Evolutionary conservation across 2,113 vertebrate genomes (phyloP).

Genomic region (Candoia aspera): DNA sequence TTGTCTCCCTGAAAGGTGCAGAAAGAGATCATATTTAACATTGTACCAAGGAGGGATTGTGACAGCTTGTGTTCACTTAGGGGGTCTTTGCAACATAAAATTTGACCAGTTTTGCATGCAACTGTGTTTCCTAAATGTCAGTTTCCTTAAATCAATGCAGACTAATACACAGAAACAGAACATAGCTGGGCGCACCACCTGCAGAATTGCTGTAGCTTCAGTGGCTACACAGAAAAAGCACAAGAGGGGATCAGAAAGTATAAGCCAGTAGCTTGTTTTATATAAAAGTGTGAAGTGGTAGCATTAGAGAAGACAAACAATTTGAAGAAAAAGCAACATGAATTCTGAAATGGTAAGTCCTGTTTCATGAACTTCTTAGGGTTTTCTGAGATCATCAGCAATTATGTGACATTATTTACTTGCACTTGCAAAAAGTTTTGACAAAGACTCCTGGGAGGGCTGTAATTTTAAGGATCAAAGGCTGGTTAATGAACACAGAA

Average conservation of each 20-base stretch:
- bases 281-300: neutral
- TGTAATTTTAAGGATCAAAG: neutral
- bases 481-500: neutral
- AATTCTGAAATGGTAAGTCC: neutral
- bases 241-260: neutral
- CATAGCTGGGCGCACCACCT: neutral
- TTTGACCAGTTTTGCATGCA: neutral
- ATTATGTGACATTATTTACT: neutral
- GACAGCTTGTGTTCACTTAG: neutral
- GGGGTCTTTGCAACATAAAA: neutral
- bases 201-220: neutral
- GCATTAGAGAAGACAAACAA: neutral
- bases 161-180: neutral
- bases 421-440: neutral
- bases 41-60: neutral
- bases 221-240: neutral
- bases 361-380: neutral
- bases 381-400: neutral
- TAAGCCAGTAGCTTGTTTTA: neutral
- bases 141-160: neutral
- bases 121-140: neutral
- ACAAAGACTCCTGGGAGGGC: neutral
- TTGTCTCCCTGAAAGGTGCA: neutral
- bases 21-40: neutral
- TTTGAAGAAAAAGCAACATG: neutral